A percentile compares a stretch with the other conserved stretches of the same genome.
Evolutionary conservation across 2,797 vertebrate genomes (phyloP).

Genomic region (Anas capensis): DNA sequence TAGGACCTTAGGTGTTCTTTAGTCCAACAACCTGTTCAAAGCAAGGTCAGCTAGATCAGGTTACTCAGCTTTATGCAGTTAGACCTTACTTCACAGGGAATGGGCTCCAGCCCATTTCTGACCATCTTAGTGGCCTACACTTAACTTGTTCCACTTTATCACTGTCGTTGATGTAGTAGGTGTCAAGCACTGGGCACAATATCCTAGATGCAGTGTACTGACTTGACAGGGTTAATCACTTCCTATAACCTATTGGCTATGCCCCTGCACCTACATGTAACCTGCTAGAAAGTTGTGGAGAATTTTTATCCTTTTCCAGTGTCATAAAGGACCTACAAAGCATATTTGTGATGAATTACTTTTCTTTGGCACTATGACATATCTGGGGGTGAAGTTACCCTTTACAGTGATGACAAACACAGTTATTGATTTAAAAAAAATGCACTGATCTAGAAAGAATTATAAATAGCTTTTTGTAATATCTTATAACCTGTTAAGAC

Average conservation of each 20-base stretch:
- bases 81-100: not conserved
- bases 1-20: not conserved
- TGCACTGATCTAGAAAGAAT: not conserved
- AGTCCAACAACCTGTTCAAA: not conserved
- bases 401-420: not conserved
- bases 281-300: not conserved
- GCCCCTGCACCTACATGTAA: not conserved
- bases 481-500: not conserved
- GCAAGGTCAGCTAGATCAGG: not conserved
- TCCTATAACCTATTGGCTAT: not conserved
- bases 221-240: not conserved
- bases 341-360: not conserved
- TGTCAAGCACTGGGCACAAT: not conserved
- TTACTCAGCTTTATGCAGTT: not conserved
- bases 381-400: not conserved
- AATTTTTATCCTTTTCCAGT: not conserved
- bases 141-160: not conserved
- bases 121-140: not conserved
- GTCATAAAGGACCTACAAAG: not conserved
- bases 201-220: not conserved
- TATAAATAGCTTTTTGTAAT: not conserved
- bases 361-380: not conserved
- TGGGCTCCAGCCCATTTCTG: not conserved
- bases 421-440: not conserved
- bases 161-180: not conserved